phyloP scores from a whole-genome alignment of 2,797 vertebrate species.

The Octomys mimax region DNA sequence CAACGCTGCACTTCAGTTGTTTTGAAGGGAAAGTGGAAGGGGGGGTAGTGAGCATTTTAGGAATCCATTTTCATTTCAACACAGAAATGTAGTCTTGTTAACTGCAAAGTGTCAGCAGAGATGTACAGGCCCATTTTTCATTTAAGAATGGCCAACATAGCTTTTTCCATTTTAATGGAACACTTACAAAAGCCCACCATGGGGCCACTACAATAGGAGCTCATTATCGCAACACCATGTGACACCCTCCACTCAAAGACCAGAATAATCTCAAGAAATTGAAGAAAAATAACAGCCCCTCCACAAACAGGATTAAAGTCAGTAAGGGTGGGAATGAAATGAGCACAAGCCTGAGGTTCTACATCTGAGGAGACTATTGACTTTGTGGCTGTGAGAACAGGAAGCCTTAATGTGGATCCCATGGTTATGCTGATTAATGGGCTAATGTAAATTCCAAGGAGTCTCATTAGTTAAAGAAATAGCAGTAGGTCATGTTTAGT shows the following conservation, averaged over 20 bases:
- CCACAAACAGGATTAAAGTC: slow-evolving; percentile 12
- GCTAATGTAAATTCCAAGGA: slow-evolving; percentile 48
- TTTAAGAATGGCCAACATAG: neutral
- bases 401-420: neutral
- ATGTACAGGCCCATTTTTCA: slow-evolving; percentile 48
- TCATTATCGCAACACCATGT: slow-evolving; percentile 35
- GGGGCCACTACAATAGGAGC: slow-evolving; percentile 22
- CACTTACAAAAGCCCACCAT: neutral
- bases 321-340: neutral
- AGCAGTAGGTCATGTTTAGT: slow-evolving; percentile 60
- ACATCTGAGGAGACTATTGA: neutral
- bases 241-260: slow-evolving; percentile 16
- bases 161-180: slow-evolving; percentile 36
- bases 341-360: neutral
- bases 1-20: neutral
- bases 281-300: slow-evolving; percentile 41
- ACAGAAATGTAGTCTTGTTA: neutral
- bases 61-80: neutral
- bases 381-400: neutral
- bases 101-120: neutral
- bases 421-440: slow-evolving; percentile 58
- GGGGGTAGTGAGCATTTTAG: neutral
- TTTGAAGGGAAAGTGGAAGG: neutral
- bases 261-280: slow-evolving; percentile 18
- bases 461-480: slow-evolving; percentile 66